phyloP scores from a whole-genome alignment of 2,888 invertebrate species.

The Ischnura elegans region DNA sequence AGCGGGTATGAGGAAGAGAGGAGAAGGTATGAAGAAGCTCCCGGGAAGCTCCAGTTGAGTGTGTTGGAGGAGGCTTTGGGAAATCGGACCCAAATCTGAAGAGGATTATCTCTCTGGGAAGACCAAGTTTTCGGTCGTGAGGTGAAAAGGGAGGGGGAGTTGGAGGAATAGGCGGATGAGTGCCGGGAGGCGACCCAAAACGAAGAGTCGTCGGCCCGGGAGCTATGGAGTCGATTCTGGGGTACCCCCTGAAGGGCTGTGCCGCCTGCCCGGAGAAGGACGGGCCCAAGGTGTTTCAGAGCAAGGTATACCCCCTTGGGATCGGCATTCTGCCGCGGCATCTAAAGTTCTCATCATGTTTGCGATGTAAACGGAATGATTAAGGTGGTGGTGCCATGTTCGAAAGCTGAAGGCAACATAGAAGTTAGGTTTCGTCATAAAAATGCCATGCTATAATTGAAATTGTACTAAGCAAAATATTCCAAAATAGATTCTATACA shows the following conservation, averaged over 20 bases:
- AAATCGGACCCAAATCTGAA: constrained; percentile 28
- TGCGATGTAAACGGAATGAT: too few species aligned
- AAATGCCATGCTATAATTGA: too few species aligned
- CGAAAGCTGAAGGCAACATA: too few species aligned
- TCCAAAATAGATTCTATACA: too few species aligned
- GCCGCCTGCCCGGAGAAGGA: neutral
- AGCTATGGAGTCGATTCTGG: neutral
- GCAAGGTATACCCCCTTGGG: too few species aligned
- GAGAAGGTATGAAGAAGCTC: neutral
- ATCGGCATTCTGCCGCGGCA: too few species aligned
- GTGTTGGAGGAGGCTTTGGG: neutral
- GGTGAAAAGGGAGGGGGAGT: neutral
- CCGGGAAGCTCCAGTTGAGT: neutral
- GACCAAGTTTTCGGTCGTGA: constrained; percentile 12
- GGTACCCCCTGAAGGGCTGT: neutral
- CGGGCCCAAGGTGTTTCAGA: neutral
- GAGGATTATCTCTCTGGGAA: constrained; percentile 39
- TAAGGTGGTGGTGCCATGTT: too few species aligned
- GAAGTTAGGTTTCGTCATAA: too few species aligned
- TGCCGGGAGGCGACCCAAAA: neutral
- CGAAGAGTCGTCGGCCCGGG: neutral
- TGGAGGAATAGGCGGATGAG: neutral
- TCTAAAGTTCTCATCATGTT: too few species aligned
- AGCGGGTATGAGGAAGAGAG: neutral
- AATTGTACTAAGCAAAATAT: too few species aligned